Conservation (phyloP, 2,797 vertebrate genomes). For the Callimico goeldii region DNA sequence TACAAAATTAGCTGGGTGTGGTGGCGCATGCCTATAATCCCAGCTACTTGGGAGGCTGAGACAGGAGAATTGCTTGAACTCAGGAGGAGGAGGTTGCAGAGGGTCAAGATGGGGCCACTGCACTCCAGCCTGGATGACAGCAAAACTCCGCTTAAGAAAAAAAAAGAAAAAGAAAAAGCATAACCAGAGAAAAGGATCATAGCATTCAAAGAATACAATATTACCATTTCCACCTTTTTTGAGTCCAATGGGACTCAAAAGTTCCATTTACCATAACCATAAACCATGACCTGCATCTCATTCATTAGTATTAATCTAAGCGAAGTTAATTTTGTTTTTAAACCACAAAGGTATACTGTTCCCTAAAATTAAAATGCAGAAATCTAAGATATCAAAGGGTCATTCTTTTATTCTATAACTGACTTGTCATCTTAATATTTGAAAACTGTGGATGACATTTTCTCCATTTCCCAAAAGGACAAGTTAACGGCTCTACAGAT, state of each 20-base stretch:
- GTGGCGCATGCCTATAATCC: too few relatives aligned
- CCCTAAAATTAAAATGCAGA: not conserved
- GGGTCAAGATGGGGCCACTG: too few relatives aligned
- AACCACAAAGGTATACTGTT: conserved; percentile 19
- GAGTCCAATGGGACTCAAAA: not conserved
- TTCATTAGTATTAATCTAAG: not conserved
- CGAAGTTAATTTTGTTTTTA: not conserved
- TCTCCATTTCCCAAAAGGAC: not conserved
- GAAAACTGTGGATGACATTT: not conserved
- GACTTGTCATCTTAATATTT: conserved; percentile 21
- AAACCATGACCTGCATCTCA: not conserved
- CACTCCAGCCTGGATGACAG: too few relatives aligned
- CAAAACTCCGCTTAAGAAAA: too few relatives aligned
- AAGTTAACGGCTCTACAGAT: not conserved
- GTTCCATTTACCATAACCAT: not conserved
- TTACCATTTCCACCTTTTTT: not conserved
- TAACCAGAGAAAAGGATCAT: not conserved
- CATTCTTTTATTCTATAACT: conserved; percentile 27
- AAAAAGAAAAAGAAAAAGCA: not conserved
- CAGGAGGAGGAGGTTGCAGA: too few relatives aligned
- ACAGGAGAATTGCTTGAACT: too few relatives aligned
- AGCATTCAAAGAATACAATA: not conserved
- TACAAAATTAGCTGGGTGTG: too few relatives aligned
- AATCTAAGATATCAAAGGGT: not conserved
- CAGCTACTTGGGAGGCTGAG: too few relatives aligned